Conservation (phyloP, 2,888 invertebrate species). For the Phyllotreta striolata region DNA sequence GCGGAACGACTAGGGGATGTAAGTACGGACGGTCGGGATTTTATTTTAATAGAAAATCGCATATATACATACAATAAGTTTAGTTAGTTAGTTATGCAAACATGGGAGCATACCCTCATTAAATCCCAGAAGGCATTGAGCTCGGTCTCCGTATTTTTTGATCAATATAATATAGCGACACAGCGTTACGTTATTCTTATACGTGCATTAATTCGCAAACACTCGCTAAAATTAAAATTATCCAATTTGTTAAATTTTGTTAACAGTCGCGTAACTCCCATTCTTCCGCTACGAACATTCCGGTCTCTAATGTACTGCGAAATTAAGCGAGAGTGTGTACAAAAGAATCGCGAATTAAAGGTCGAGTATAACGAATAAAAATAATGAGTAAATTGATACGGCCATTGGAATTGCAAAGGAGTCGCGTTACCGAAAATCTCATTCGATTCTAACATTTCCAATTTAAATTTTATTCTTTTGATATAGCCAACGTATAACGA, state of each 20-base stretch:
- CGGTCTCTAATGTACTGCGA: slow-evolving; percentile 1
- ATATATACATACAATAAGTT: background rate
- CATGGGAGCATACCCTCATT: background rate
- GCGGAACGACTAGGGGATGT: slow-evolving; percentile 10
- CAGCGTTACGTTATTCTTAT: too few species aligned
- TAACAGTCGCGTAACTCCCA: too few species aligned
- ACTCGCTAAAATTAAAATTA: too few species aligned
- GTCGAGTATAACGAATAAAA: slow-evolving; percentile 13
- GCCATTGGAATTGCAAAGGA: slow-evolving; percentile 16
- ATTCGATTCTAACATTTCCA: slow-evolving; percentile 39
- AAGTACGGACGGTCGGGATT: slow-evolving; percentile 5
- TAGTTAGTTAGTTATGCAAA: background rate
- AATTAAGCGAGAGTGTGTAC: background rate
- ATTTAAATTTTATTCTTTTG: slow-evolving; percentile 43
- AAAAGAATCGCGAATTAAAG: background rate
- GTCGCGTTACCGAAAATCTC: slow-evolving; percentile 30
- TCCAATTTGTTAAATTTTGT: too few species aligned
- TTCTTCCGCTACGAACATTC: background rate
- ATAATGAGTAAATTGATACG: slow-evolving; percentile 23
- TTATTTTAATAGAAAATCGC: slow-evolving; percentile 14
- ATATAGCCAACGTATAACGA: slow-evolving; percentile 39
- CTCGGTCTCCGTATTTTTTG: too few species aligned
- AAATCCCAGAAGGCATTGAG: background rate
- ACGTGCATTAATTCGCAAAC: too few species aligned
- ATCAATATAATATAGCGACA: too few species aligned